phyloP scores from a whole-genome alignment of 1,140 invertebrate genomes.

The Diorhabda sublineata region DNA sequence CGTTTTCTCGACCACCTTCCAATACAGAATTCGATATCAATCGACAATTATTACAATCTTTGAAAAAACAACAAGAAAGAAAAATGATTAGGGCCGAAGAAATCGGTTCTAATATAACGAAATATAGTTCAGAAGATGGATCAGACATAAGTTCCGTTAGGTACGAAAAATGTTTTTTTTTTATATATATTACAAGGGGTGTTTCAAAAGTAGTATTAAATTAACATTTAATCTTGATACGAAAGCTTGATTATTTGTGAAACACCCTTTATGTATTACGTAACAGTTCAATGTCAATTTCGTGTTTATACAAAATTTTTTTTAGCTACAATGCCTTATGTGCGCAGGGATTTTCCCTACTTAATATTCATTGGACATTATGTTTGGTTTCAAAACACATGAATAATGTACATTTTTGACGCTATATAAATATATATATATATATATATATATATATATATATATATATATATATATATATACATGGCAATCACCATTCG shows the following conservation, averaged over 20 bases:
- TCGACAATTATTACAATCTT: conserved; percentile 23
- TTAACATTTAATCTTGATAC: too few relatives aligned
- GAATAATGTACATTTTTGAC: not conserved
- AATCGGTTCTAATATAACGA: conserved; percentile 16
- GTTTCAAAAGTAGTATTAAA: too few relatives aligned
- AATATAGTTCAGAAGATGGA: conserved; percentile 22
- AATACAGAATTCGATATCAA: conserved; percentile 19
- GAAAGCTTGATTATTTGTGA: too few relatives aligned
- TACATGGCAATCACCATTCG: too few relatives aligned
- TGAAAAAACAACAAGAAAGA: conserved; percentile 30
- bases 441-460: too few relatives aligned
- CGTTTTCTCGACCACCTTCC: conserved; percentile 29
- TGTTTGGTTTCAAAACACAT: not conserved
- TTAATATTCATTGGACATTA: not conserved
- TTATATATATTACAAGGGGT: too few relatives aligned
- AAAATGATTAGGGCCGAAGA: conserved; percentile 21
- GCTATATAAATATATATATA: too few relatives aligned
- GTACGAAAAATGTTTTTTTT: too few relatives aligned
- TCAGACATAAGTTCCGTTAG: conserved; percentile 14
- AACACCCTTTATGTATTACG: too few relatives aligned
- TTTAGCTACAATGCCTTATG: not conserved
- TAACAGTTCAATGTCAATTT: too few relatives aligned
- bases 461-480: too few relatives aligned
- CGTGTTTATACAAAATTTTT: too few relatives aligned
- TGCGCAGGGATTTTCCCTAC: not conserved